Evolutionary conservation across 2,113 vertebrate species (phyloP).

Genomic region (Malurus elegans): DNA sequence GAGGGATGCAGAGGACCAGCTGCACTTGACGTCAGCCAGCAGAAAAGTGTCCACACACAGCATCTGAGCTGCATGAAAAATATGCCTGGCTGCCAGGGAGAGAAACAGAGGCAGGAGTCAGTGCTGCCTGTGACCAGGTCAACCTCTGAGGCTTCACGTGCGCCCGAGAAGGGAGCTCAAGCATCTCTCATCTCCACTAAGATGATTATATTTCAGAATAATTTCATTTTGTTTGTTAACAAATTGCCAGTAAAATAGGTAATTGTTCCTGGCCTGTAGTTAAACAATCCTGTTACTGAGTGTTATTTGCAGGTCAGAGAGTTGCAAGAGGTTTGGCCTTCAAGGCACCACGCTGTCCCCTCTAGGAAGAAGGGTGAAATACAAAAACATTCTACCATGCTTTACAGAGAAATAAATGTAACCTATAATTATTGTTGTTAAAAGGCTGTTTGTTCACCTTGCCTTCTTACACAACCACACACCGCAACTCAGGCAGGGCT

Average conservation of each 20-base stretch:
- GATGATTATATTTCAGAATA: not conserved
- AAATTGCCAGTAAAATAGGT: not conserved
- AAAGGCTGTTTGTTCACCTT: not conserved
- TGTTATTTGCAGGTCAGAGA: not conserved
- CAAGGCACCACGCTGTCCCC: constrained; percentile 55
- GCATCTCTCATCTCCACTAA: not conserved
- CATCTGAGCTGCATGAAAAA: not conserved
- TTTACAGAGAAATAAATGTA: not conserved
- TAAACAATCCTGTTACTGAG: not conserved
- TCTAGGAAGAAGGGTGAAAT: constrained; percentile 38
- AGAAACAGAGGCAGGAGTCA: not conserved
- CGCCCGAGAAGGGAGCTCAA: fast-evolving
- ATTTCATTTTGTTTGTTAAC: not conserved
- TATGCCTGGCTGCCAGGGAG: fast-evolving
- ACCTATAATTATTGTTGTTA: not conserved
- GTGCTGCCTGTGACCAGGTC: fast-evolving
- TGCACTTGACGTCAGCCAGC: not conserved
- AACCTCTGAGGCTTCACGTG: fast-evolving
- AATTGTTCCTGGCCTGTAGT: not conserved
- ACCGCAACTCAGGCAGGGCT: not conserved
- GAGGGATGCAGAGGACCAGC: not conserved
- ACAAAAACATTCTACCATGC: constrained; percentile 44
- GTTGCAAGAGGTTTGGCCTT: not conserved
- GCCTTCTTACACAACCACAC: not conserved
- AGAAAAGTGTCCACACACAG: not conserved